Base-by-base conservation (phyloP, 2,113 vertebrate genomes). In the Orthonyx spaldingii region DNA sequence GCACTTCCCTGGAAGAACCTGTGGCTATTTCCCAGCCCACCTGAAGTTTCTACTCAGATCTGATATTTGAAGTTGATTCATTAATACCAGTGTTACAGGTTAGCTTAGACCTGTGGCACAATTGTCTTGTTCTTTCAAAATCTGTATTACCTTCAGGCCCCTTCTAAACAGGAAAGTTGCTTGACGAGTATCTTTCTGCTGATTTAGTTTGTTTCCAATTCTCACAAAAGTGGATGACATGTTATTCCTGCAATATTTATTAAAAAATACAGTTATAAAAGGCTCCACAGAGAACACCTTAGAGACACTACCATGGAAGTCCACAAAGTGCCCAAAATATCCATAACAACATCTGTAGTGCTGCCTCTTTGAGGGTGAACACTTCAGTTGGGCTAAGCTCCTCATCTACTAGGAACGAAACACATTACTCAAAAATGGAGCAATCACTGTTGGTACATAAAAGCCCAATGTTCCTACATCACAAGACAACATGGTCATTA, bases 141-240 rank as follows among this genome's bases (percentile, higher is more conserved):
- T 39, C 16, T 90, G 65, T 77, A 56, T 81, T 80, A 99, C 99
- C 98, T 99, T 99, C 60, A 99, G 96, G 80, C 99, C 99, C 94
- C 99, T 98, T 97, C 98, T 98, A 91, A 98, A 99, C 52, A 99
- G 98, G 97, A 99, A 99, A 8, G 99, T 99, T 95, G 99, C 99
- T 94, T 99, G 99, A 59, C 99, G 98, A 15, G 98, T 98, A 35
- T 99, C 99, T 93, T 98, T 98, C 97, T 98, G 99, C 84, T 98
- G 98, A 94, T 87, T 98, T 79, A 98, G 95, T 94, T 97, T 98
- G 96, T 98, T 98, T 92, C 98, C 98, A 95, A 94, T 97, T 93
- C 98, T 98, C 94, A 96, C 94, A 85, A 98, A 98, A 79, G 96
- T 89, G 33, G 97, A 90, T 11, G 97, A 74, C n/a, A 97, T 52